These are phyloP conservation scores for Pseudanteris insignis DNA, from an alignment of 2,888 invertebrate genomes.

Conservation along the genomic window DNA sequence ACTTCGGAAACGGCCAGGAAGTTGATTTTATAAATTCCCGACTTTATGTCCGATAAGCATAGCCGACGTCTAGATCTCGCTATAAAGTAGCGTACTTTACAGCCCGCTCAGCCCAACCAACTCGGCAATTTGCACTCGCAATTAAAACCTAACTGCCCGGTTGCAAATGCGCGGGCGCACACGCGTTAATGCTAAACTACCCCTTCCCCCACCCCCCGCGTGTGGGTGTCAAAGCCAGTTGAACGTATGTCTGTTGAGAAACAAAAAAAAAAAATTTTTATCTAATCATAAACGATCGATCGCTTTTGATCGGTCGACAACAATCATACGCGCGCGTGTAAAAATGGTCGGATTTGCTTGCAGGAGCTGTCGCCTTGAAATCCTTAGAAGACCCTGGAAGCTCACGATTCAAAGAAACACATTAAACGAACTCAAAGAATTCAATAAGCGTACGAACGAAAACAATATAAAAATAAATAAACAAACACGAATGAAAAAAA, in stretches of 20 bases:
- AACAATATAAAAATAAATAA: no score
- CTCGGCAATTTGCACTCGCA: slow-evolving; percentile 13
- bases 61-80: slow-evolving; percentile 12
- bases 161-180: no score
- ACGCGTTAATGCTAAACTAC: no score
- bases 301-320: no score
- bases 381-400: slow-evolving; percentile 60
- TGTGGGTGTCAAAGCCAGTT: no score
- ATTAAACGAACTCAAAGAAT: slow-evolving; percentile 27
- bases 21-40: slow-evolving; percentile 28
- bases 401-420: slow-evolving; percentile 46
- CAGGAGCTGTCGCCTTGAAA: slow-evolving; percentile 68
- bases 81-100: slow-evolving; percentile 21
- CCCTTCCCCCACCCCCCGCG: no score
- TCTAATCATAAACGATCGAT: no score
- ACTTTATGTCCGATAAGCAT: slow-evolving; percentile 26
- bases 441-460: no score
- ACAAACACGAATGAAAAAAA: no score
- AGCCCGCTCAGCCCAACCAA: slow-evolving; percentile 19
- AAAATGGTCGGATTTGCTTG: slow-evolving; percentile 64
- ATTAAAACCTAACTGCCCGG: no score
- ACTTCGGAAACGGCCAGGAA: slow-evolving; percentile 25
- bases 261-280: neutral
- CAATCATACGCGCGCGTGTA: slow-evolving; percentile 52
- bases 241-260: no score